Evolutionary conservation across 2,113 vertebrate genomes (phyloP), one percentile per base, ranked within the genome.

Genomic region (Vimba vimba): DNA sequence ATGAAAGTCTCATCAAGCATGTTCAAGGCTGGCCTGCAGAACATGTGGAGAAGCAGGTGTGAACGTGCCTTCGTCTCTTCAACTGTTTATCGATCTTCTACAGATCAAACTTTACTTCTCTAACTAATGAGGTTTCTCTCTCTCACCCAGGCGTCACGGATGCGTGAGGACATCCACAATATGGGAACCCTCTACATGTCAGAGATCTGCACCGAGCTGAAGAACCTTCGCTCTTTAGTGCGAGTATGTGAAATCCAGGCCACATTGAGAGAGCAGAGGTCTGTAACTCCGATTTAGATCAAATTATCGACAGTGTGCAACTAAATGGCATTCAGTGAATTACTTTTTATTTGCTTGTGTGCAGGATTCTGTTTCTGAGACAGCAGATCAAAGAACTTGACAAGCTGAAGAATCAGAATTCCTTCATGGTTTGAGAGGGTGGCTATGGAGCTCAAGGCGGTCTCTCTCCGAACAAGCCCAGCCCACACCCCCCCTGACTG

Each of bases 321-420:
- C 27, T 9, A 50, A 55, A 25, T 9, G 0, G 21, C 2, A 2
- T 55, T 55, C 23, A 33, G 10, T 21, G 3, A 19, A 78, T 76
- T 27, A 6, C 43, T 57, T 43, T 75, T 60, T 15, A 3, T 7
- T 62, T 62, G 36, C 9, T 19, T 64, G 43, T 15, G 23, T 91
- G 52, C 93, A 99, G 98, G 95, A 97, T 99, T 95, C 95, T 99
- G 84, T 99, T 99, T 93, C 95, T 99, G 96, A 96, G 97, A 95
- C 97, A 99, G 93, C 97, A 99, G 96, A 99, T 97, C 94, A 99
- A 99, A 96, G 98, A 99, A 96, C 96, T 99, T 90, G 98, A 99
- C 96, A 99, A 99, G 93, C 96, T 99, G 95, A 99, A 99, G 96
- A 99, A 99, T 94, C 97, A 99, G 96, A 99, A 99, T 95, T 99